A percentile compares a stretch with the other conserved stretches of the same genome.
Evolutionary conservation across 2,888 invertebrate genomes (phyloP).

Genomic region (Rhopalosiphum nymphaeae): DNA sequence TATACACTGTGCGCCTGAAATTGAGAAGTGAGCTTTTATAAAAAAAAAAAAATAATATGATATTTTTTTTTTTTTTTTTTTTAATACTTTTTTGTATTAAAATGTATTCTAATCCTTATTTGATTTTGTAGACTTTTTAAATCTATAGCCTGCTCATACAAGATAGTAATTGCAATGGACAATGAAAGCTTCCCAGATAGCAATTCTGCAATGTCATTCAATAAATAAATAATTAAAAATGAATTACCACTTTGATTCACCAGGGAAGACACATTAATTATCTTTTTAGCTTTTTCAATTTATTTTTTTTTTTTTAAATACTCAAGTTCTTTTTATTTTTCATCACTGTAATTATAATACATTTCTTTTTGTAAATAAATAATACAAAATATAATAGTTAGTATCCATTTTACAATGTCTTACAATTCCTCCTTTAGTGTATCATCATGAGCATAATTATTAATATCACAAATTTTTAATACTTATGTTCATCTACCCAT

Average conservation of each 20-base stretch:
- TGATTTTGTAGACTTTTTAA: slow-evolving; percentile 84
- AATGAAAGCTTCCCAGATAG: not conserved
- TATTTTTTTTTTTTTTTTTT: too few relatives aligned
- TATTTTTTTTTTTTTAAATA: not conserved
- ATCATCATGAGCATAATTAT: not conserved
- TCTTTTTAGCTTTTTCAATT: not conserved
- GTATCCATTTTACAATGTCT: not conserved
- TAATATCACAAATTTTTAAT: not conserved
- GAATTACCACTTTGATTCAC: not conserved
- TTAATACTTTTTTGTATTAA: not conserved
- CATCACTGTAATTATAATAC: not conserved
- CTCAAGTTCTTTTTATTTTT: not conserved
- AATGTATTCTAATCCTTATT: slow-evolving; percentile 38
- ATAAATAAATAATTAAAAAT: not conserved
- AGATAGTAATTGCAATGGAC: slow-evolving; percentile 74
- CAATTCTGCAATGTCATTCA: not conserved
- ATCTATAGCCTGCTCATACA: slow-evolving; percentile 95
- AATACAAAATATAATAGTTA: not conserved
- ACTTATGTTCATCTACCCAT: not conserved
- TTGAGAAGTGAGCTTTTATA: slow-evolving; percentile 86
- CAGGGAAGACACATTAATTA: not conserved
- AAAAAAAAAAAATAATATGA: too few relatives aligned
- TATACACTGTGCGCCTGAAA: slow-evolving; percentile 99
- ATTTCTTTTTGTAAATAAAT: not conserved
- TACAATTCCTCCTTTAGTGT: not conserved